Evolutionary conservation across 2,113 vertebrate genomes (phyloP).

Genomic region (Pseudorasbora parva): DNA sequence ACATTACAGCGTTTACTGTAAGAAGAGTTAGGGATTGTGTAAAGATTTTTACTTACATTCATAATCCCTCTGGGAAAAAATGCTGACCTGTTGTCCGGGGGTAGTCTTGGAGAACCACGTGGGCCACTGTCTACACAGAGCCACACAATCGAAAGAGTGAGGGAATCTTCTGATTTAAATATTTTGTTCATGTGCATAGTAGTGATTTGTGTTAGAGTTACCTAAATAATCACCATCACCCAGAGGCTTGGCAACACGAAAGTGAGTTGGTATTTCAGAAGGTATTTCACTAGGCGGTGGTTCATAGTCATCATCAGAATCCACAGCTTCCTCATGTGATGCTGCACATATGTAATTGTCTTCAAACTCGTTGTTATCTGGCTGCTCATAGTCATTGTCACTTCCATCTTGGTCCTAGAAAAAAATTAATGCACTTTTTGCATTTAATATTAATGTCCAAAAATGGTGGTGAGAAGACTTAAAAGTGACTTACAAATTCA

Average conservation of each 20-base stretch:
- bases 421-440: not conserved
- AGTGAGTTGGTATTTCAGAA: not conserved
- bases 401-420: conserved; percentile 59
- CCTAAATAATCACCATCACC: conserved; percentile 60
- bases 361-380: not conserved
- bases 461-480: not conserved
- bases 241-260: conserved; percentile 75
- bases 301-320: not conserved
- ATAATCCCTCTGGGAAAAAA: not conserved
- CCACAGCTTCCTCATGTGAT: conserved; percentile 61
- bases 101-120: conserved; percentile 76
- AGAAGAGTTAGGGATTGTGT: too few relatives aligned
- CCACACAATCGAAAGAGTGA: not conserved
- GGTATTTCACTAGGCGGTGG: conserved; percentile 65
- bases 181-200: not conserved
- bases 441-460: not conserved
- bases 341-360: conserved; percentile 60
- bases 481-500: conserved; percentile 77
- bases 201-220: not conserved
- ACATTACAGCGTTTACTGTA: not conserved
- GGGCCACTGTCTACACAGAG: conserved; percentile 31
- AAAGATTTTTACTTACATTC: not conserved
- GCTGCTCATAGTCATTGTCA: conserved; percentile 51
- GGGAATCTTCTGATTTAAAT: not conserved
- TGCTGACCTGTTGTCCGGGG: conserved; percentile 61